phyloP scores from a whole-genome alignment of 2,888 invertebrate genomes.

The Xanthostigma xanthostigma region DNA sequence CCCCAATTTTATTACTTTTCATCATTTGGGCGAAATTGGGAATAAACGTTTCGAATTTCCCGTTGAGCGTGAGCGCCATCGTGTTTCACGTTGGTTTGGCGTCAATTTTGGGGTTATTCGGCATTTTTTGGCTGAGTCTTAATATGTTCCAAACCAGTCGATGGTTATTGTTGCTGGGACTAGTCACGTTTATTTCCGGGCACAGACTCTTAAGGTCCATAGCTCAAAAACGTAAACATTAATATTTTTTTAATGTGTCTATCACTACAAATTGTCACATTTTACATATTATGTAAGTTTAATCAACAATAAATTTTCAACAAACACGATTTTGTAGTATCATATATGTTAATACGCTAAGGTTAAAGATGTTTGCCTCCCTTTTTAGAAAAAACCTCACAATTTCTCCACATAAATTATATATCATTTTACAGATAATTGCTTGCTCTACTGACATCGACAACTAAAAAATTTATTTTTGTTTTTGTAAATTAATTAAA shows the following conservation, averaged over 20 bases:
- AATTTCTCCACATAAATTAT: too few relatives aligned
- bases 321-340: too few relatives aligned
- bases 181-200: slow-evolving; percentile 85
- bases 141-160: slow-evolving; percentile 94
- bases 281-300: too few relatives aligned
- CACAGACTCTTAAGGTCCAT: slow-evolving; percentile 79
- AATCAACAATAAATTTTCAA: too few relatives aligned
- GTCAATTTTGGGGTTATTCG: slow-evolving; percentile 76
- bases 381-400: too few relatives aligned
- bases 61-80: slow-evolving; percentile 60
- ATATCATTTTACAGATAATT: too few relatives aligned
- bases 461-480: too few relatives aligned
- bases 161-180: slow-evolving; percentile 70
- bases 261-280: too few relatives aligned
- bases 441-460: too few relatives aligned
- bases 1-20: slow-evolving; percentile 70
- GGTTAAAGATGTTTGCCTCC: too few relatives aligned
- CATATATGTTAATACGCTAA: too few relatives aligned
- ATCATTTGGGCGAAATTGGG: slow-evolving; percentile 77
- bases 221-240: slow-evolving; percentile 28
- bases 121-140: slow-evolving; percentile 80
- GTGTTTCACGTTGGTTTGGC: slow-evolving; percentile 83
- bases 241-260: not conserved
- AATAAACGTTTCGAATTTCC: slow-evolving; percentile 73
- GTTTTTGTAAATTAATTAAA: too few relatives aligned